phyloP scores from a whole-genome alignment of 2,888 invertebrate genomes.

The Leptarthrus brevirostris region DNA sequence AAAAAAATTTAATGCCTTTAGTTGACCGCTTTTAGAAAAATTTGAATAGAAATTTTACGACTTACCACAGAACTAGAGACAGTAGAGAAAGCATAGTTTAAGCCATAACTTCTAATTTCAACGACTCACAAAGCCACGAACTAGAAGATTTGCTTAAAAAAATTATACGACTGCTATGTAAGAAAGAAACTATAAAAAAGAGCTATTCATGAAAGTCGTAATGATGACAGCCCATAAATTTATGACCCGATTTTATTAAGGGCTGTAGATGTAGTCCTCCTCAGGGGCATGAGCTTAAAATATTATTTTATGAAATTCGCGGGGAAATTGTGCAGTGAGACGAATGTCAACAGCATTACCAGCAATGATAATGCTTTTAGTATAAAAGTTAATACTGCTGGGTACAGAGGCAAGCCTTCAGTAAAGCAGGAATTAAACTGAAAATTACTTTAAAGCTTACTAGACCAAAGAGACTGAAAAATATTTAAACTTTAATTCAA shows the following conservation, averaged over 20 bases:
- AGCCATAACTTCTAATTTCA: too few relatives aligned
- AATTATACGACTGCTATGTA: too few relatives aligned
- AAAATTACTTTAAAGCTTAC: background rate
- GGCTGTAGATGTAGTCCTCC: conserved; percentile 18
- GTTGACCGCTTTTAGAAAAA: too few relatives aligned
- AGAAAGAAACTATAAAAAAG: background rate
- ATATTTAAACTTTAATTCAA: too few relatives aligned
- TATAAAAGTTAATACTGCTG: background rate
- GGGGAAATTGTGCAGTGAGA: conserved; percentile 7
- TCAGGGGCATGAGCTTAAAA: conserved; percentile 21
- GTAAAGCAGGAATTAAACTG: conserved; percentile 5
- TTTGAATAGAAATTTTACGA: too few relatives aligned
- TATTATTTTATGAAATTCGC: conserved; percentile 30
- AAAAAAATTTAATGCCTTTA: too few relatives aligned
- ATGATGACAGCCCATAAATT: conserved; percentile 40
- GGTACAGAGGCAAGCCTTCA: background rate
- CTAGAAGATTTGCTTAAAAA: too few relatives aligned
- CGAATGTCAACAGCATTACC: conserved; percentile 13
- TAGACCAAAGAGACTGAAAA: too few relatives aligned
- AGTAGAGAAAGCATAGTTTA: too few relatives aligned
- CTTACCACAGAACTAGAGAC: too few relatives aligned
- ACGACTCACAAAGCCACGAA: too few relatives aligned
- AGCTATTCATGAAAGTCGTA: conserved; percentile 26
- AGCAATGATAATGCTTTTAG: conserved; percentile 6
- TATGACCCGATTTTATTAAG: conserved; percentile 32